Base-by-base conservation (phyloP, 2,888 invertebrate genomes). In the Trissolcus japonicus region DNA sequence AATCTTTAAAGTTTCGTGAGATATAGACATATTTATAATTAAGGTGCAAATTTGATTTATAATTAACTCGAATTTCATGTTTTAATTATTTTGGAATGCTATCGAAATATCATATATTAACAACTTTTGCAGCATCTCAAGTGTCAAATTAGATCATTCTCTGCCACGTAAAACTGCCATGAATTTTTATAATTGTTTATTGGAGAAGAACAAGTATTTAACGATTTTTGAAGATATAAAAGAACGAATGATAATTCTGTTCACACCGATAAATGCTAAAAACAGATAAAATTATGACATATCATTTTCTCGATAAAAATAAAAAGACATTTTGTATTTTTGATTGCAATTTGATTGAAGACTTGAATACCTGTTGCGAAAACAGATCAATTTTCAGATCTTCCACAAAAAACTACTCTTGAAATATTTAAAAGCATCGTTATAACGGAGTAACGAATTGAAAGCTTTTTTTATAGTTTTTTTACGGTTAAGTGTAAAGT, bases 341-440 rank as follows among this genome's bases (percentile, higher is more conserved):
- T 35, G 35, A 35, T 35, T 35, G 35, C 35, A 11, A 35, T 35
- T 35, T 35, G 46, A 46, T 51, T 51, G 17, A 11, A 17, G 17
- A 51, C 14, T 51, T 1, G 13, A 51, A 51, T 35, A 35, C 11
- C 35, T 35, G 35, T 35, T 11, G 9, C 1, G 35, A 35, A 35
- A 46, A 35, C 35, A 35, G 35, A 35, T 35, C 35, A 11, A 72
- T 80, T 80, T 78, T 79, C 68, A 81, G 82, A 72, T 74, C 80
- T 80, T 83, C 80, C 76, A 79, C 11, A 25, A 35, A 29, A 7
- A 35, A 35, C 35, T 35, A 9, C 11, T 35, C 35, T 35, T 35
- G 35, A 11, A 35, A 35, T 9, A 35, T 35, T 35, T 35, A 9
- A 11, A 35, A 11, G 7, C 35, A 35, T 35, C 35, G 35, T 35